Conservation (phyloP, 2,888 invertebrate species). For the Ceramica pisi region DNA sequence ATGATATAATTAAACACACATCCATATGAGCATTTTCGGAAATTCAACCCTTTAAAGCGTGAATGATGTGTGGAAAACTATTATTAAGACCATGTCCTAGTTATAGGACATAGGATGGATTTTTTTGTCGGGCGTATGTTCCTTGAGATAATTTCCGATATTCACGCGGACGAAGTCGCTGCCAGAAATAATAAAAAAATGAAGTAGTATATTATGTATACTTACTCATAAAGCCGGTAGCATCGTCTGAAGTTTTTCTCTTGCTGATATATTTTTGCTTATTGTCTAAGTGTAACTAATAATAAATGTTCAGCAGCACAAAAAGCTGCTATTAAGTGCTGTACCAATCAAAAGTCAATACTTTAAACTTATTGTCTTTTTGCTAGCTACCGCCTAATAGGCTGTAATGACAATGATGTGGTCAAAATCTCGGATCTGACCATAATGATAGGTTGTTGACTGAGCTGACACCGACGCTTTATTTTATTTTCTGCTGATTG, state of each 20-base stretch:
- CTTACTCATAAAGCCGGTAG: constrained; percentile 32
- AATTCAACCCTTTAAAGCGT: no score
- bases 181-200: no score
- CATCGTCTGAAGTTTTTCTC: constrained; percentile 35
- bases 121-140: no score
- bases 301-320: constrained; percentile 55
- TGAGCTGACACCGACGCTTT: constrained; percentile 63
- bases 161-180: no score
- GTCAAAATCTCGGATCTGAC: constrained; percentile 73
- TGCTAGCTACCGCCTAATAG: constrained; percentile 76
- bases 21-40: no score
- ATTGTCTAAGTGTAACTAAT: constrained; percentile 37
- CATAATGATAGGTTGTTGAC: constrained; percentile 75
- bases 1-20: no score
- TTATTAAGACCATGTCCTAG: no score
- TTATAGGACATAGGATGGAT: no score
- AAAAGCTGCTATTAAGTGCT: constrained; percentile 62
- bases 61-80: no score
- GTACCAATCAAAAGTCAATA: constrained; percentile 75
- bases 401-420: constrained; percentile 83
- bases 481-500: constrained; percentile 60
- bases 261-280: constrained; percentile 36
- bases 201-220: no score
- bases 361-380: constrained; percentile 76
- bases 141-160: no score